A percentile compares a stretch with the other conserved stretches of the same genome.
Evolutionary conservation across 2,797 vertebrate species (phyloP).

Genomic region (Cetoscarus ocellatus): DNA sequence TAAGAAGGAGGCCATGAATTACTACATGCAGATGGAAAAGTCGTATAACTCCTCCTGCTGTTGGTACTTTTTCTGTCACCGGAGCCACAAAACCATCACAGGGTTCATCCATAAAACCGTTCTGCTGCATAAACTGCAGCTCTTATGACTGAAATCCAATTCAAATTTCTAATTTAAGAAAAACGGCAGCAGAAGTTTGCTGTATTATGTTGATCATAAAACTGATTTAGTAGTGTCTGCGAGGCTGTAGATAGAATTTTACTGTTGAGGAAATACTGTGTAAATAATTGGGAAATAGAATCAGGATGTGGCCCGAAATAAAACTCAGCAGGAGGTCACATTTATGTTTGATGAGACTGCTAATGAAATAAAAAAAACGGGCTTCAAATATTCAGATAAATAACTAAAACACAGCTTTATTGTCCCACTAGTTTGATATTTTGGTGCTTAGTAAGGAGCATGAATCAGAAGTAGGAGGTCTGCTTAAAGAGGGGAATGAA

Average conservation of each 20-base stretch:
- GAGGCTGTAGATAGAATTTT: slow-evolving; percentile 6
- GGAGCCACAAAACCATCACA: slow-evolving; percentile 21
- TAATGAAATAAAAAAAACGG: not conserved
- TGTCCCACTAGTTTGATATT: too few species aligned
- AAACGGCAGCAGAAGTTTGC: slow-evolving; percentile 16
- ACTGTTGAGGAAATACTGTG: slow-evolving; percentile 9
- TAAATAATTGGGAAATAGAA: slow-evolving; percentile 11
- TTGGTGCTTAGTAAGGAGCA: too few species aligned
- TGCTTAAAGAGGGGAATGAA: too few species aligned
- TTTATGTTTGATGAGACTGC: not conserved
- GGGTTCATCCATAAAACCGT: slow-evolving; percentile 22
- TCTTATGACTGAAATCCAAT: slow-evolving; percentile 1
- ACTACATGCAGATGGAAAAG: slow-evolving; percentile 6
- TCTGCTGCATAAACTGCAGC: slow-evolving; percentile 38
- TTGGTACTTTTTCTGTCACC: slow-evolving; percentile 15
- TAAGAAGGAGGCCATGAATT: slow-evolving; percentile 20
- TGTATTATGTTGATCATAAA: slow-evolving; percentile 16
- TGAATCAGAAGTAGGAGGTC: too few species aligned
- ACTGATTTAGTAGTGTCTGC: slow-evolving; percentile 22
- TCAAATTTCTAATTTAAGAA: slow-evolving; percentile 28
- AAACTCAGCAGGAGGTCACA: slow-evolving; percentile 10
- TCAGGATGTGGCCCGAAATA: slow-evolving; percentile 7
- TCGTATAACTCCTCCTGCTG: slow-evolving; percentile 8
- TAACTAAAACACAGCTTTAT: not conserved
- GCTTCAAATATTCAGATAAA: not conserved